Base-by-base conservation (phyloP, 2,888 invertebrate genomes). In the Chrysolina oricalcia region DNA sequence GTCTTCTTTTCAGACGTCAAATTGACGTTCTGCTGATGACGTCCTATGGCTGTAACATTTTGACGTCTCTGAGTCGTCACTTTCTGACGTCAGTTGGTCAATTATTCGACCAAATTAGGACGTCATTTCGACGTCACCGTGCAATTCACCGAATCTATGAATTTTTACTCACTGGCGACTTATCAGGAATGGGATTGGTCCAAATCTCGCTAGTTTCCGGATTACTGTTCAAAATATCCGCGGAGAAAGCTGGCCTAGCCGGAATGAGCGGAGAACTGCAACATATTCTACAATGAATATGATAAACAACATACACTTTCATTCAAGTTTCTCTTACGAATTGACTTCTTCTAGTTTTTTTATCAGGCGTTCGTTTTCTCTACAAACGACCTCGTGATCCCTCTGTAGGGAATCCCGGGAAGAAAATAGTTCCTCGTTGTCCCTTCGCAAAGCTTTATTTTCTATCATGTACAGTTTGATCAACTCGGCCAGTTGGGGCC, bases 291-390 rank as follows among this genome's bases (percentile, higher is more conserved):
- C 77, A 80, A 80, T 83, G 81, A 80, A 81, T 77, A 80, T 77
- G 78, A 75, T 71, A 76, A 77, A 75, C 72, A 78, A 75, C 70
- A 75, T 78, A 74, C 71, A 79, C 64, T 66, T 19, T 56, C 48
- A 17, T 13, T 56, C 21, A 15, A 50, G 43, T 48, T 23, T 15
- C 67, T 77, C 94, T 93, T 90, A 96, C 96, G 93, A 93, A 89
- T 95, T 96, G 74, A 96, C 95, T 88, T 96, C 96, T 87, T 97
- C 97, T 70, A 98, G 89, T 88, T 97, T 96, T 88, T 94, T 95
- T 70, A 96, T 89, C 75, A 98, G 90, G 70, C 96, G 90, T 87
- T 98, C 98, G 85, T 98, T 98, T 88, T 98, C 98, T 72, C 96
- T 90, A 85, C 96, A 96, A 40, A 98, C 93, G 48, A 96, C 88